Evolutionary conservation across 2,888 invertebrate species (phyloP).

Genomic region (Pyrrhia umbra): DNA sequence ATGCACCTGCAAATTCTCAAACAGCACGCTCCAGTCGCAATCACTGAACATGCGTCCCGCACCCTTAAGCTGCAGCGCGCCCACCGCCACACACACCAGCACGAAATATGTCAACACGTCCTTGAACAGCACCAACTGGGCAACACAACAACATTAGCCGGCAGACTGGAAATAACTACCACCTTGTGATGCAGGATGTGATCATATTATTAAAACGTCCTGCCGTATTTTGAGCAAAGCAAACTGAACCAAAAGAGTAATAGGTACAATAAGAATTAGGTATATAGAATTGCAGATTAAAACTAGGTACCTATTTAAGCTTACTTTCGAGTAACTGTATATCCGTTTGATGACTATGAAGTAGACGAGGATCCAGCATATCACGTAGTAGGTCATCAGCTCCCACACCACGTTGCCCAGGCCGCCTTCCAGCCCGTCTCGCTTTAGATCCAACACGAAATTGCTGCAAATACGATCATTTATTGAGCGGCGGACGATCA

Average conservation of each 20-base stretch:
- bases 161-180: not conserved
- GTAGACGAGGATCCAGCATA: constrained; percentile 83
- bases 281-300: no score
- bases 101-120: constrained; percentile 80
- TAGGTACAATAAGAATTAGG: not conserved
- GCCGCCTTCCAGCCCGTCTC: constrained; percentile 77
- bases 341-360: constrained; percentile 81
- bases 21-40: constrained; percentile 80
- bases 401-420: constrained; percentile 82
- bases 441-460: constrained; percentile 80
- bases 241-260: not conserved
- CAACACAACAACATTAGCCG: no score
- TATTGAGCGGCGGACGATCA: no score
- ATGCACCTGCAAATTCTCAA: constrained; percentile 75
- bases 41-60: constrained; percentile 75
- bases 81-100: constrained; percentile 74
- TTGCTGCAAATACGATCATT: constrained; percentile 72
- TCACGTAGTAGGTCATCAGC: constrained; percentile 76
- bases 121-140: constrained; percentile 84
- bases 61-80: constrained; percentile 76
- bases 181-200: no score
- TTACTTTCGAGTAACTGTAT: constrained; percentile 86
- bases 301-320: no score
- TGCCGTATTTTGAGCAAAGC: no score
- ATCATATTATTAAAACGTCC: no score